Evolutionary conservation across 2,888 invertebrate species (phyloP), one percentile per base, ranked within the genome.

Genomic region (Eristalis tenax): DNA sequence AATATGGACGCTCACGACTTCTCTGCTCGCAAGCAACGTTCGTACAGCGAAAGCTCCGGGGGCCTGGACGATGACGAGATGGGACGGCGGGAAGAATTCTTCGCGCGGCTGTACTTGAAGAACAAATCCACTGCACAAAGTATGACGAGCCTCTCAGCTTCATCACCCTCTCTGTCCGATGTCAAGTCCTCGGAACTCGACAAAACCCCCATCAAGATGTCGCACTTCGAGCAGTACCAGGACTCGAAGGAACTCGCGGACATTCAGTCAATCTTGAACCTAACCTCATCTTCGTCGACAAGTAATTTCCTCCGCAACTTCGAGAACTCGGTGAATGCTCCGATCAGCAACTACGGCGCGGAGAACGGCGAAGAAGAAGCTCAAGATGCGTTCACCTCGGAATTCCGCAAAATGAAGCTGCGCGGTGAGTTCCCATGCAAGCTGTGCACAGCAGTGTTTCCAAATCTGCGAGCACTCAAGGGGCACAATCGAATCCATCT

Each of bases 381-480:
- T 0, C 97, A 97, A 91, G 97, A 97, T 90, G 95, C 96, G 50
- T 97, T 97, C 90, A 96, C 97, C 0, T 96, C 96, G 0, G 97
- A 97, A 90, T 97, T 97, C 89, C 94, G 97, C n/a, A 95, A 96
- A 89, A 97, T 98, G 97, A 98, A 98, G 91, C 92, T 97, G 65
- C 96, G 97, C 50, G 97, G 98, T 0, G 97, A 97, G 91, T 98
- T 98, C 91, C 97, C 98, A 0, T 99, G 98, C 92, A 95, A 97
- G 83, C 94, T 98, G n/a, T 99, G 99, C 92, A 95, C 96, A 0
- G 96, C 96, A 0, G 95, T 97, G 35, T 98, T 98, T 91, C 97
- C 97, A 0, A 98, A 98, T 91, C 94, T 98, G 50, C 95, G 98
- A 69, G 97, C 98, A 0, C 94, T 98, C 28, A 98, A 98, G 92